Conservation (phyloP, 2,113 vertebrate species). For the Pollachius pollachius region DNA sequence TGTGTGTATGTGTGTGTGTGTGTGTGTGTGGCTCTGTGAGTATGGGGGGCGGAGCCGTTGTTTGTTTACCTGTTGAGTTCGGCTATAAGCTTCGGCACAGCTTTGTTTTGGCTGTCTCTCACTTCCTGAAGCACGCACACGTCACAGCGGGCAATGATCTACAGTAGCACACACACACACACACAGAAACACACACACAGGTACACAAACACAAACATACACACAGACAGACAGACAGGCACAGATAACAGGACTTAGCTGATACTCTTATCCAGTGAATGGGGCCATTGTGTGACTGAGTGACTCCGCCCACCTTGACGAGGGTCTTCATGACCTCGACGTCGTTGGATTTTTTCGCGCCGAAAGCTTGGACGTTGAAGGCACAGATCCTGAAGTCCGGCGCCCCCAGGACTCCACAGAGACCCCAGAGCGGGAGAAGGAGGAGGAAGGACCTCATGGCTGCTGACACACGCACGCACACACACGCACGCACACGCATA, state of each 20-base stretch:
- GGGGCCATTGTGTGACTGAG: neutral
- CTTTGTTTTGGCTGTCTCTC: neutral
- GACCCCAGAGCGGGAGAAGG: slow-evolving; percentile 30
- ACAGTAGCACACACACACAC: slow-evolving; percentile 17
- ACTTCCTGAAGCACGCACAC: slow-evolving; percentile 75
- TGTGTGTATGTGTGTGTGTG: neutral
- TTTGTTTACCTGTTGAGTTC: neutral
- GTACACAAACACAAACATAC: neutral
- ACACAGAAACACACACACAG: neutral
- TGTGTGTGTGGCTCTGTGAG: neutral
- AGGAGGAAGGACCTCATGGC: slow-evolving; percentile 39
- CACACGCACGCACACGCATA: neutral
- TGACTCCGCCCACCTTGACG: slow-evolving; percentile 48
- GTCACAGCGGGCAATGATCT: slow-evolving; percentile 74
- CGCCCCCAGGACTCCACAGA: slow-evolving; percentile 2
- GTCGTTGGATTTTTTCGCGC: slow-evolving; percentile 68
- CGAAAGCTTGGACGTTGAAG: slow-evolving; percentile 73
- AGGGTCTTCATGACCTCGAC: slow-evolving; percentile 52
- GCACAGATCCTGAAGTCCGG: slow-evolving; percentile 63
- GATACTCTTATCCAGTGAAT: neutral
- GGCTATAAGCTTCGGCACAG: neutral
- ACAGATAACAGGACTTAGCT: neutral
- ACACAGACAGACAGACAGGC: neutral
- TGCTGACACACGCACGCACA: neutral
- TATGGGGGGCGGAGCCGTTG: no score